Conservation (phyloP, 1,140 invertebrate species). For the Lordiphosa collinella region DNA sequence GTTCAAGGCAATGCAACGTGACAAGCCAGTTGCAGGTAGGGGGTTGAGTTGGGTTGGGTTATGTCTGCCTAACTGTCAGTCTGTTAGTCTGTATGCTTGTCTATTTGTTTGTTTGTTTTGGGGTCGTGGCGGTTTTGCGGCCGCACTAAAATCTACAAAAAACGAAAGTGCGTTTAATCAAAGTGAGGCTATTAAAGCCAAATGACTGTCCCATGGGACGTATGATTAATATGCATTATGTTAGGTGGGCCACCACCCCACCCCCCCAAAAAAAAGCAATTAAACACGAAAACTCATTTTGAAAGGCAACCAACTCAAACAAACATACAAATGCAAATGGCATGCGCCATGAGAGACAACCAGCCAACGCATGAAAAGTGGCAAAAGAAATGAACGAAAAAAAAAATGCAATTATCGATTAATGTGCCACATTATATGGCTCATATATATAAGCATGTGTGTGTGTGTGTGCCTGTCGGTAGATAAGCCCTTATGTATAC, state of each 20-base stretch:
- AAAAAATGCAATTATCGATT: slow-evolving; percentile 76
- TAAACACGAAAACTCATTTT: slow-evolving; percentile 70
- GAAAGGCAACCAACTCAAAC: slow-evolving; percentile 32
- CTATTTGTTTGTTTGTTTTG: slow-evolving; percentile 51
- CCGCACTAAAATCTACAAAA: slow-evolving; percentile 56
- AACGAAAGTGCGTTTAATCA: slow-evolving; percentile 71
- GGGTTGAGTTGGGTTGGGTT: slow-evolving; percentile 1
- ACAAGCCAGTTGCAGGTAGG: slow-evolving; percentile 39
- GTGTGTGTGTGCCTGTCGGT: slow-evolving; percentile 14
- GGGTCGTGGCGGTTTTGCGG: slow-evolving; percentile 56
- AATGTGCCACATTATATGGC: slow-evolving; percentile 74
- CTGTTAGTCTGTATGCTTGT: slow-evolving; percentile 27
- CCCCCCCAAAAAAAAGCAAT: slow-evolving; percentile 45
- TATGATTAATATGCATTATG: slow-evolving; percentile 66
- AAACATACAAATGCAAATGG: slow-evolving; percentile 54
- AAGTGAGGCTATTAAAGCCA: slow-evolving; percentile 51
- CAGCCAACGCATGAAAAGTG: slow-evolving; percentile 65
- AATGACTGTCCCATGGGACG: slow-evolving; percentile 38
- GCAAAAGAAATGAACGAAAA: slow-evolving; percentile 71
- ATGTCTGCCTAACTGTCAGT: slow-evolving; percentile 39
- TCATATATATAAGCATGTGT: slow-evolving; percentile 19
- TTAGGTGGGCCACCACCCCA: not conserved
- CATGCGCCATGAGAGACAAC: slow-evolving; percentile 64
- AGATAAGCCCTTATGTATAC: slow-evolving; percentile 49
- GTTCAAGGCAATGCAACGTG: slow-evolving; percentile 55